Conservation (phyloP, 2,888 invertebrate genomes). For the Phengaris arion region DNA sequence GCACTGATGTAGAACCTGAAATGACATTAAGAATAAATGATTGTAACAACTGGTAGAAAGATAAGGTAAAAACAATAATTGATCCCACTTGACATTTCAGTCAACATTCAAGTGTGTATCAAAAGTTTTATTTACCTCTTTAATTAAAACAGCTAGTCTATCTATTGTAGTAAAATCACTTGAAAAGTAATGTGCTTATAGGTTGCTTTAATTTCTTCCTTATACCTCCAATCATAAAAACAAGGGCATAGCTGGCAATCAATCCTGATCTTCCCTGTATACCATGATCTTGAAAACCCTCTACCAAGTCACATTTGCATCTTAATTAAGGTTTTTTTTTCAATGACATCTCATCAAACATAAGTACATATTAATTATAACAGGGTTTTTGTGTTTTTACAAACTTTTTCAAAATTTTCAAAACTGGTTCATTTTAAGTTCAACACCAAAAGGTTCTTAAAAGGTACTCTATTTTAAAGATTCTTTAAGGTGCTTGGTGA, state of each 20-base stretch:
- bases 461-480: too few species aligned
- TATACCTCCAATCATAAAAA: constrained; percentile 23
- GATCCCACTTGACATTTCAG: not conserved
- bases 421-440: too few species aligned
- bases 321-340: not conserved
- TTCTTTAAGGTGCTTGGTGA: too few species aligned
- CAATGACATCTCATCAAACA: constrained; percentile 1
- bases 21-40: not conserved
- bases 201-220: constrained; percentile 11
- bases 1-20: too few species aligned
- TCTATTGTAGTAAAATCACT: constrained; percentile 18
- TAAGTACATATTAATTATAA: not conserved
- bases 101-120: too few species aligned
- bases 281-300: not conserved
- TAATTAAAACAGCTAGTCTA: not conserved
- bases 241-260: not conserved
- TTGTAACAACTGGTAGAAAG: not conserved
- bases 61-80: not conserved
- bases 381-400: not conserved
- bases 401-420: too few species aligned
- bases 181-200: not conserved
- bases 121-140: too few species aligned
- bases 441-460: too few species aligned
- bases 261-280: constrained; percentile 4
- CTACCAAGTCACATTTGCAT: not conserved